Conservation (phyloP, 2,888 invertebrate genomes). For the Epinotia nisella region DNA sequence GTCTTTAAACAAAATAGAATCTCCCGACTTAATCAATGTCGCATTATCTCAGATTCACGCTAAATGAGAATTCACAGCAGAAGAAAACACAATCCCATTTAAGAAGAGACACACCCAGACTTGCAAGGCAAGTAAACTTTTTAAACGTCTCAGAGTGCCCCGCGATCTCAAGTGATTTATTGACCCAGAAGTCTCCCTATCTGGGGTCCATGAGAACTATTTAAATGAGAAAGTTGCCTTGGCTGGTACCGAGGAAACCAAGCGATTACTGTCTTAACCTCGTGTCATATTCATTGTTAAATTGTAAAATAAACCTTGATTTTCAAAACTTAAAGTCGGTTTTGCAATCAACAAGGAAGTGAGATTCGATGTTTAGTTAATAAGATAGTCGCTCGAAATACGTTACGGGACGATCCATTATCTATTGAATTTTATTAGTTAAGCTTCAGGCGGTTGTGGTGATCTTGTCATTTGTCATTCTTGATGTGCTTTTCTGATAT, state of each 20-base stretch:
- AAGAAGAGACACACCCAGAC: constrained; percentile 42
- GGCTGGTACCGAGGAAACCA: constrained; percentile 23
- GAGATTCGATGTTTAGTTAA: background rate
- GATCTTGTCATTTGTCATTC: constrained; percentile 5
- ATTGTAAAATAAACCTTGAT: background rate
- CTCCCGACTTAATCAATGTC: background rate
- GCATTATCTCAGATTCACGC: constrained; percentile 26
- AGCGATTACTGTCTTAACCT: background rate
- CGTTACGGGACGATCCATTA: constrained; percentile 41
- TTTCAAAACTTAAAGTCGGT: background rate
- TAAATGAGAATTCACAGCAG: constrained; percentile 26
- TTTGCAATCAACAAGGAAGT: background rate
- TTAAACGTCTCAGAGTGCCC: constrained; percentile 42
- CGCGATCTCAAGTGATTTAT: constrained; percentile 45
- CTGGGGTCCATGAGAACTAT: constrained; percentile 42
- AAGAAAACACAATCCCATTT: constrained; percentile 36
- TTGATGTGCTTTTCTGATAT: constrained; percentile 4
- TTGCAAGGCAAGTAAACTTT: constrained; percentile 39
- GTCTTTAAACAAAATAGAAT: constrained; percentile 1
- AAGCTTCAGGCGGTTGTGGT: constrained; percentile 22
- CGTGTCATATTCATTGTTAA: background rate
- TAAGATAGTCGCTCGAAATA: constrained; percentile 11
- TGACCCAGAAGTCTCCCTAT: constrained; percentile 43
- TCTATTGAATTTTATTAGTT: constrained; percentile 45
- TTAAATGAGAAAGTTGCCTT: constrained; percentile 45